Evolutionary conservation across 2,113 vertebrate species (phyloP).

Genomic region (Acanthochromis polyacanthus): DNA sequence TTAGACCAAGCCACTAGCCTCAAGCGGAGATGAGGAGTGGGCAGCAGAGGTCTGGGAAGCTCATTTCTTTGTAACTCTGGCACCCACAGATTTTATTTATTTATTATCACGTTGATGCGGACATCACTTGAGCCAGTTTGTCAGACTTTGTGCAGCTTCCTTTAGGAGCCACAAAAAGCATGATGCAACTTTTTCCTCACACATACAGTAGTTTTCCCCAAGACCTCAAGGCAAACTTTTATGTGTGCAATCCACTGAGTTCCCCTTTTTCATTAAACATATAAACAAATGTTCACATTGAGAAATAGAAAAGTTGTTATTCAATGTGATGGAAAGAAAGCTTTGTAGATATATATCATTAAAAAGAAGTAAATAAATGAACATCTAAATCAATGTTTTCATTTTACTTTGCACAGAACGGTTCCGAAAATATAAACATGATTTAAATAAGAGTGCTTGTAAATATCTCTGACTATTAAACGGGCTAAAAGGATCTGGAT

Average conservation of each 20-base stretch:
- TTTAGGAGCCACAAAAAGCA: background rate
- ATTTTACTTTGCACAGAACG: background rate
- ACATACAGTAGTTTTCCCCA: background rate
- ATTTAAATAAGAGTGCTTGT: background rate
- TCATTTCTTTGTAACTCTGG: background rate
- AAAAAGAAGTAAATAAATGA: background rate
- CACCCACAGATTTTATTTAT: background rate
- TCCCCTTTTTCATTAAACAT: background rate
- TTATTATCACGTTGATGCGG: background rate
- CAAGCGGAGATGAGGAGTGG: background rate
- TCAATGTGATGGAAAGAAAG: no score
- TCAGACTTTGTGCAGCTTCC: background rate
- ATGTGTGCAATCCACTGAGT: background rate
- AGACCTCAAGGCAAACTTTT: background rate
- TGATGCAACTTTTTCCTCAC: background rate
- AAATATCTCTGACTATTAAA: conserved; percentile 50
- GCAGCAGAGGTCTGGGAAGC: background rate
- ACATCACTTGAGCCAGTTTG: conserved; percentile 21
- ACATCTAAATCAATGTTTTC: background rate
- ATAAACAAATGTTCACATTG: background rate
- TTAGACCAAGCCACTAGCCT: background rate
- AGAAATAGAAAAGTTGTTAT: no score
- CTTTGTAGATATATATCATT: no score
- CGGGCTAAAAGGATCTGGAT: conserved; percentile 36
- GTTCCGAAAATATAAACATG: conserved; percentile 25